Percentiles rank a stretch among this genome's conserved stretches.
phyloP scores from a whole-genome alignment of 2,888 invertebrate species.

The Lycocerus yunnanus region DNA sequence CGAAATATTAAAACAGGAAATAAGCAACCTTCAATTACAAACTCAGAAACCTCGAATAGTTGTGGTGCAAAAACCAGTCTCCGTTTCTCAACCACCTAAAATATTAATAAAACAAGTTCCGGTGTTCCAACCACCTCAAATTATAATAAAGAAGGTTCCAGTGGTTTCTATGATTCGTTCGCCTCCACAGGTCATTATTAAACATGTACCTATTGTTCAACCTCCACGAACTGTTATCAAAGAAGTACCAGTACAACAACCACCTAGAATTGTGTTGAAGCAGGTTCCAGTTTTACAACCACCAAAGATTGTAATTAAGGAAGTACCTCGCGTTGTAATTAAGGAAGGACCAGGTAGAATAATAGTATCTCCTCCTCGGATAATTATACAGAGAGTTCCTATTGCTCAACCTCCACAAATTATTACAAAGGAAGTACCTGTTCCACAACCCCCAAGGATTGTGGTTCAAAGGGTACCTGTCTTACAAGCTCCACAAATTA shows the following conservation, averaged over 20 bases:
- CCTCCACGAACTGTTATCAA: neutral
- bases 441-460: constrained; percentile 1
- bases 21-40: neutral
- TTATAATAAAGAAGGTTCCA: constrained; percentile 7
- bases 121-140: neutral
- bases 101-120: neutral
- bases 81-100: constrained; percentile 6
- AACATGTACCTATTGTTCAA: neutral
- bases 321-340: neutral
- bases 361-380: neutral
- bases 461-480: neutral
- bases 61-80: neutral
- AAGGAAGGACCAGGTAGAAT: constrained; percentile 2
- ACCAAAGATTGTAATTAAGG: neutral
- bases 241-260: neutral
- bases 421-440: constrained; percentile 9
- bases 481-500: neutral
- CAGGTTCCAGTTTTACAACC: constrained; percentile 1
- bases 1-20: neutral
- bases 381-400: neutral
- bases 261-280: constrained; percentile 12
- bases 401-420: constrained; percentile 1
- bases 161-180: neutral
- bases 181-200: constrained; percentile 8
- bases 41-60: neutral